Evolutionary conservation across 2,113 vertebrate genomes (phyloP).

Genomic region (Amphilophus citrinellus): DNA sequence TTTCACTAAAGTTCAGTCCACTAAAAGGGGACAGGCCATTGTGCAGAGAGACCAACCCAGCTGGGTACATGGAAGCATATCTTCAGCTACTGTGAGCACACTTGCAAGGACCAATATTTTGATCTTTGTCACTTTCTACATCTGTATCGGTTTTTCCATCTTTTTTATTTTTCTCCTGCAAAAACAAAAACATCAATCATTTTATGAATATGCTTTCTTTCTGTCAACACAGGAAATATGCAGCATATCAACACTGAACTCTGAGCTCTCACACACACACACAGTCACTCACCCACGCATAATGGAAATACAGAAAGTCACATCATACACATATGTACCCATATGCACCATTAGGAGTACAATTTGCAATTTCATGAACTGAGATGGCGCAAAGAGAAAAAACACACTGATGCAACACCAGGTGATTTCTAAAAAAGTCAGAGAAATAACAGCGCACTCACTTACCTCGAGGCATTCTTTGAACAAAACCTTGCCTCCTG

Average conservation of each 20-base stretch:
- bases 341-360: constrained; percentile 42
- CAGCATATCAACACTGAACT: constrained; percentile 54
- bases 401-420: background rate
- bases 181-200: constrained; percentile 66
- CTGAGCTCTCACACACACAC: constrained; percentile 42
- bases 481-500: background rate
- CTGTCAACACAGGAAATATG: constrained; percentile 49
- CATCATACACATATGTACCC: constrained; percentile 34
- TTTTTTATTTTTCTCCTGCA: constrained; percentile 32
- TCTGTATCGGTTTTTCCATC: constrained; percentile 36
- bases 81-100: background rate
- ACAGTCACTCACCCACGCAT: constrained; percentile 25
- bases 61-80: background rate
- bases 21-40: background rate
- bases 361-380: constrained; percentile 34
- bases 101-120: constrained; percentile 18
- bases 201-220: constrained; percentile 51
- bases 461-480: background rate
- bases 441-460: background rate
- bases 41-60: background rate
- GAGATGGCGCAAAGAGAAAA: constrained; percentile 30
- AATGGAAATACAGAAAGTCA: constrained; percentile 55
- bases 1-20: background rate
- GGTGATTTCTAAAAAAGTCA: constrained; percentile 21
- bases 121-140: constrained; percentile 28